Conservation (phyloP, 1,140 invertebrate species). For the Saxidomus purpurata region DNA sequence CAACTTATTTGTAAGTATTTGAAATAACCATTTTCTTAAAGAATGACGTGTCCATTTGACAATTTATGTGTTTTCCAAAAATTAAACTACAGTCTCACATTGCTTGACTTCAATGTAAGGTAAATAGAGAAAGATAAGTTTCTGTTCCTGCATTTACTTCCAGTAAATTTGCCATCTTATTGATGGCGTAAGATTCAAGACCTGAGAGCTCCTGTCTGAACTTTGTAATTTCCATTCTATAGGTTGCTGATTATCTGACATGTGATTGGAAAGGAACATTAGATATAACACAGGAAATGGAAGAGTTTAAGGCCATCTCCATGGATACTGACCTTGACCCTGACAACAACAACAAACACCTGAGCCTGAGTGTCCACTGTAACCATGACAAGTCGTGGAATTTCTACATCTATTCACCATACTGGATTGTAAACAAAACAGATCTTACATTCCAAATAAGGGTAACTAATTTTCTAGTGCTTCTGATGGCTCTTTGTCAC, state of each 20-base stretch:
- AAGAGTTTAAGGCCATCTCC: constrained; percentile 89
- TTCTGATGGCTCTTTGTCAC: too few relatives aligned
- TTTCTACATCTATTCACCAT: constrained; percentile 87
- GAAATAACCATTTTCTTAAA: too few relatives aligned
- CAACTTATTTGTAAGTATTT: constrained; percentile 88
- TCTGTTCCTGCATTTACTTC: too few relatives aligned
- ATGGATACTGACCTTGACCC: constrained; percentile 90
- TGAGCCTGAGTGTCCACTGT: constrained; percentile 90
- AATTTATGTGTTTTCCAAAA: too few relatives aligned
- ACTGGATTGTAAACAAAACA: constrained; percentile 86
- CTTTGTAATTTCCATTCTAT: constrained; percentile 24
- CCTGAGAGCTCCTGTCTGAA: too few relatives aligned
- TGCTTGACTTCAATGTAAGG: too few relatives aligned
- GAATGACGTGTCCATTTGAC: too few relatives aligned
- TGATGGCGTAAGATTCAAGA: too few relatives aligned
- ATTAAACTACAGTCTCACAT: too few relatives aligned
- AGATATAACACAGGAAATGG: constrained; percentile 90
- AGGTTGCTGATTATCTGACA: constrained; percentile 90
- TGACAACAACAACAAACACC: constrained; percentile 89
- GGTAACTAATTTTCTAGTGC: constrained; percentile 87
- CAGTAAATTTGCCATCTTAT: too few relatives aligned
- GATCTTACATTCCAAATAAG: constrained; percentile 89
- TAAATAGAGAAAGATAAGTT: too few relatives aligned
- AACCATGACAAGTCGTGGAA: constrained; percentile 86
- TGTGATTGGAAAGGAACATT: constrained; percentile 91